Percentiles rank a stretch among this genome's conserved stretches.
Evolutionary conservation across 1,140 invertebrate species (phyloP).

Genomic region (Drosophila burlai): DNA sequence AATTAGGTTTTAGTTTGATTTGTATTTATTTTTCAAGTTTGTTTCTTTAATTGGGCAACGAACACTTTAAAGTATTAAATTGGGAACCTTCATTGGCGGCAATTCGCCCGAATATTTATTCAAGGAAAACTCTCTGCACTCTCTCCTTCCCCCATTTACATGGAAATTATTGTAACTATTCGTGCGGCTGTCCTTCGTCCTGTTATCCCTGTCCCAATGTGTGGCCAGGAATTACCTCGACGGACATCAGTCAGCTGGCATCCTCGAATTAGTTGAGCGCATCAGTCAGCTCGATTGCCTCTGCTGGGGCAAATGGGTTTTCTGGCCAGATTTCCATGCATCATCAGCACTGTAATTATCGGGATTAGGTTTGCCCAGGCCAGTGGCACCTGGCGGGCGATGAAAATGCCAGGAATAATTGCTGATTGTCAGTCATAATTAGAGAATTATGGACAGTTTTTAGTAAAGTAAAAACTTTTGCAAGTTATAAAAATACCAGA

Average conservation of each 20-base stretch:
- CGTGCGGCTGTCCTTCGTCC: constrained; percentile 2
- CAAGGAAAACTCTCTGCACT: not conserved
- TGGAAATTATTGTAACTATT: constrained; percentile 29
- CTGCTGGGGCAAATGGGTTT: constrained; percentile 11
- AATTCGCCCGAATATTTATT: constrained; percentile 21
- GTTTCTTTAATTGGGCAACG: not conserved
- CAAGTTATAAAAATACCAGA: not conserved
- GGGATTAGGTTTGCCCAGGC: not conserved
- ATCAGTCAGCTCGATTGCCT: constrained; percentile 61
- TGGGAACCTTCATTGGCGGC: not conserved
- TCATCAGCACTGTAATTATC: constrained; percentile 56
- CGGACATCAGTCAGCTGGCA: constrained; percentile 26
- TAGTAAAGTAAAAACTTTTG: no score
- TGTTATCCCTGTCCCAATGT: constrained; percentile 1
- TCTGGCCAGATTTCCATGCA: constrained; percentile 41
- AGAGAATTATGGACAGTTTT: no score
- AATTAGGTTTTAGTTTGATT: not conserved
- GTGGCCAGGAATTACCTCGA: constrained; percentile 8
- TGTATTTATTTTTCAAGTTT: not conserved
- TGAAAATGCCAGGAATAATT: not conserved
- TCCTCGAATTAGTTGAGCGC: constrained; percentile 32
- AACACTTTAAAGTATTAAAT: not conserved
- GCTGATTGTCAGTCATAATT: not conserved
- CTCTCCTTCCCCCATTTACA: not conserved
- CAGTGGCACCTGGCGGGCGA: not conserved